A percentile compares a stretch with the other conserved stretches of the same genome.
Conservation (phyloP, 2,113 vertebrate genomes). For the Oxyura jamaicensis region DNA sequence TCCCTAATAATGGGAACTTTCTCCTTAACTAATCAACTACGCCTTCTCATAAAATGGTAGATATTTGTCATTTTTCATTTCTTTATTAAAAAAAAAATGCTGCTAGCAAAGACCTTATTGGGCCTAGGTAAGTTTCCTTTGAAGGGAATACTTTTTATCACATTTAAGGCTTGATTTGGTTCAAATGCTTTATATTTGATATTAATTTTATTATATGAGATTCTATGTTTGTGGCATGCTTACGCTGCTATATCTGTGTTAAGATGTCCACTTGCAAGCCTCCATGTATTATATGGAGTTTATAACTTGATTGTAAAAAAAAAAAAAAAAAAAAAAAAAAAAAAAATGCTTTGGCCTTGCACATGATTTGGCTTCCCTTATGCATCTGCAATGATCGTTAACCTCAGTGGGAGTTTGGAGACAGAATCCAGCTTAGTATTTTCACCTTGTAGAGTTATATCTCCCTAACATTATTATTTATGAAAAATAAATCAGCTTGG, state of each 20-base stretch:
- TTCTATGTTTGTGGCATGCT: slow-evolving; percentile 48
- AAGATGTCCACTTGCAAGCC: slow-evolving; percentile 46
- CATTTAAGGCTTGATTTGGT: slow-evolving; percentile 44
- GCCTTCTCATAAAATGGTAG: slow-evolving; percentile 53
- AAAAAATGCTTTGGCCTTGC: slow-evolving; percentile 46
- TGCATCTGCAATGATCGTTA: background rate
- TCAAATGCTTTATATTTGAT: slow-evolving; percentile 58
- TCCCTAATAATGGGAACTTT: slow-evolving; percentile 19
- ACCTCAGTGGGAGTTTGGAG: background rate
- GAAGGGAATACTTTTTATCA: slow-evolving; percentile 1
- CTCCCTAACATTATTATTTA: background rate
- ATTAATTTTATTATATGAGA: slow-evolving; percentile 54
- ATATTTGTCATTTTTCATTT: slow-evolving; percentile 67
- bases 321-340: background rate
- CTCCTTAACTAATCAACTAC: slow-evolving; percentile 31
- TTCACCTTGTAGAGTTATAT: background rate
- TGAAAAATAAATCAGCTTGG: background rate
- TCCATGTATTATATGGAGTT: slow-evolving; percentile 19
- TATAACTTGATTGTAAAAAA: slow-evolving; percentile 50
- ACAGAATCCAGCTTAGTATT: background rate
- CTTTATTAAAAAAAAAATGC: slow-evolving; percentile 50
- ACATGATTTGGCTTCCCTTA: slow-evolving; percentile 51
- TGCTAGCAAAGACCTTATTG: slow-evolving; percentile 43
- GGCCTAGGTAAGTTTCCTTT: slow-evolving; percentile 58
- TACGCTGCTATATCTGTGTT: slow-evolving; percentile 24